phyloP scores from a whole-genome alignment of 2,888 invertebrate species.

The Eristalinus aeneus region DNA sequence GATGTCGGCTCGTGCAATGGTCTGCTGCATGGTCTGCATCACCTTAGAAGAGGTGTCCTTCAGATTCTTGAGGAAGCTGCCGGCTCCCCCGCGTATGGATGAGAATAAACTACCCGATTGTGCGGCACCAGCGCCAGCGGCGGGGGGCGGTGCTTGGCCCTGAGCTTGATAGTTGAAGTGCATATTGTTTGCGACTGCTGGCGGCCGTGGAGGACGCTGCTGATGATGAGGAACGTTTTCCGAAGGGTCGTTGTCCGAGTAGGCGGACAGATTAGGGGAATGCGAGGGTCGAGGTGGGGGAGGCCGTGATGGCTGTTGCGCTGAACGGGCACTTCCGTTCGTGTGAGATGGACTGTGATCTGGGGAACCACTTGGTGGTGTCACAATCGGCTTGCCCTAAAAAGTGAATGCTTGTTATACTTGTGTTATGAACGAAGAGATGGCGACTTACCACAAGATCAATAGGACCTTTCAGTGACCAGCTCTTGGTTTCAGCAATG shows the following conservation, averaged over 20 bases:
- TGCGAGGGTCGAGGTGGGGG: conserved; percentile 67
- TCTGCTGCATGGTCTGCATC: conserved; percentile 97
- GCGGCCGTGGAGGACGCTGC: conserved; percentile 71
- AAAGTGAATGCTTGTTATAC: neutral
- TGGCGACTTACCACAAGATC: conserved; percentile 73
- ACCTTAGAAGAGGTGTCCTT: conserved; percentile 98
- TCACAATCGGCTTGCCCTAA: conserved; percentile 77
- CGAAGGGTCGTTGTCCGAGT: conserved; percentile 35
- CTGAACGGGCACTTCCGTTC: conserved; percentile 29
- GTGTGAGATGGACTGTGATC: conserved; percentile 68
- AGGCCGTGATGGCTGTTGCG: conserved; percentile 55
- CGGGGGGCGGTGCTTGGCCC: conserved; percentile 60
- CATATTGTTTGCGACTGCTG: conserved; percentile 51
- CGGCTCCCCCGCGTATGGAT: conserved; percentile 95
- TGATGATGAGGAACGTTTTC: conserved; percentile 58
- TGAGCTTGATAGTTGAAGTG: conserved; percentile 40
- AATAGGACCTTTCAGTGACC: conserved; percentile 90
- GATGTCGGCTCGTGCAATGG: conserved; percentile 92
- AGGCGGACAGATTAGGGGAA: conserved; percentile 57
- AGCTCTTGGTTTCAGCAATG: conserved; percentile 91
- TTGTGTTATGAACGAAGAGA: neutral
- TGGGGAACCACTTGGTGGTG: conserved; percentile 74
- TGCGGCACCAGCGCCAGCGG: conserved; percentile 25
- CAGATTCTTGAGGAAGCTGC: conserved; percentile 94
- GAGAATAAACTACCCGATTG: conserved; percentile 86